Evolutionary conservation across 30 jellyfish, hydroid and myxozoan genomes (phyloP).

Genomic region (Catostylus mosaicus): DNA sequence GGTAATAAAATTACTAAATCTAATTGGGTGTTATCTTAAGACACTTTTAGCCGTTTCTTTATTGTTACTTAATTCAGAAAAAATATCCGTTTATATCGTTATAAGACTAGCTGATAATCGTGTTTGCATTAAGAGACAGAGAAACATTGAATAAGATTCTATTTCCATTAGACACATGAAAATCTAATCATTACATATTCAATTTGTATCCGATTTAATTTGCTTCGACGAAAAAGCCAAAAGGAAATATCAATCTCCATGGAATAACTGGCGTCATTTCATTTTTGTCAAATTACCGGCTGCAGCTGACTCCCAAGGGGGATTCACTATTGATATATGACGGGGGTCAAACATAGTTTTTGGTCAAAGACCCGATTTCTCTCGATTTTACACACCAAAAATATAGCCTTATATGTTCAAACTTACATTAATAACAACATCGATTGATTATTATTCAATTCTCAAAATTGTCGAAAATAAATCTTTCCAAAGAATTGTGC

Average conservation of each 20-base stretch:
- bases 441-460: too few species aligned
- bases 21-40: constrained; percentile 52
- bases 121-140: constrained; percentile 15
- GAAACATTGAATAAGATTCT: constrained; percentile 14
- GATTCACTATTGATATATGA: too few species aligned
- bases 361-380: too few species aligned
- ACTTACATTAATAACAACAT: too few species aligned
- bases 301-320: too few species aligned
- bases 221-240: constrained; percentile 5
- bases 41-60: constrained; percentile 30
- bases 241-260: constrained; percentile 30
- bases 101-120: constrained; percentile 33
- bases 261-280: constrained; percentile 51
- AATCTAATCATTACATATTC: constrained; percentile 40
- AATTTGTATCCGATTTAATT: constrained; percentile 34
- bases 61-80: constrained; percentile 14
- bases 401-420: too few species aligned
- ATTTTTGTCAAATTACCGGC: constrained; percentile 4
- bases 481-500: too few species aligned
- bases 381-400: too few species aligned
- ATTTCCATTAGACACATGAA: constrained; percentile 14
- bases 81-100: constrained; percentile 41
- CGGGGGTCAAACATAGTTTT: too few species aligned
- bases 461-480: too few species aligned
- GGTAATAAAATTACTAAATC: constrained; percentile 61